A percentile compares a stretch with the other conserved stretches of the same genome.
Conservation (phyloP, 2,888 invertebrate genomes). For the Rotaria sp. region DNA sequence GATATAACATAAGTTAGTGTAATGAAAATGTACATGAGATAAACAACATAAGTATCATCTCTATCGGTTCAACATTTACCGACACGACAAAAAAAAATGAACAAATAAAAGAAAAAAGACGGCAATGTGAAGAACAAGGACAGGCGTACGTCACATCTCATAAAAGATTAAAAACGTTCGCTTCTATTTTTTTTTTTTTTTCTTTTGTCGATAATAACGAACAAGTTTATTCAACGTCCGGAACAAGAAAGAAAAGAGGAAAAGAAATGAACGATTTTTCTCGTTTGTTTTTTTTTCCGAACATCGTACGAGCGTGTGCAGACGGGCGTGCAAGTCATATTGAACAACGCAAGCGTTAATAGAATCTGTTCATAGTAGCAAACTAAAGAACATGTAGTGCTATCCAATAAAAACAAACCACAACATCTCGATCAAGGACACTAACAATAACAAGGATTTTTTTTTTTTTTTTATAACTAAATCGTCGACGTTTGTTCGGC, state of each 20-base stretch:
- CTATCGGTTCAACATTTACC: neutral
- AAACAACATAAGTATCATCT: neutral
- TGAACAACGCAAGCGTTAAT: neutral
- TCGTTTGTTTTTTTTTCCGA: neutral
- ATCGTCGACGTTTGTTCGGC: neutral
- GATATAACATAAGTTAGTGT: constrained; percentile 28
- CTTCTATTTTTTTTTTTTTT: neutral
- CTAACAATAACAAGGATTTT: neutral
- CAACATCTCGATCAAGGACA: neutral
- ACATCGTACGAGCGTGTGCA: neutral
- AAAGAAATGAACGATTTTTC: neutral
- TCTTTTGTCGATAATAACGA: neutral
- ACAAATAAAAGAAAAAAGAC: neutral
- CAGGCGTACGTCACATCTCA: neutral
- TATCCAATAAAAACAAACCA: neutral
- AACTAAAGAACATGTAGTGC: neutral
- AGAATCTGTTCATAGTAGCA: constrained; percentile 3
- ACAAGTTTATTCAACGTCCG: neutral
- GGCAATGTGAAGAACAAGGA: too few species aligned
- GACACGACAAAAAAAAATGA: neutral
- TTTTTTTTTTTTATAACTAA: neutral
- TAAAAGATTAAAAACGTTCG: neutral
- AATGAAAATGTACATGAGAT: constrained; percentile 18
- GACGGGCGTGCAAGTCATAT: neutral
- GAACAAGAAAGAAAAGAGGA: neutral